Base-by-base conservation (phyloP, 2,797 vertebrate genomes). In the Ispidina lecontei region DNA sequence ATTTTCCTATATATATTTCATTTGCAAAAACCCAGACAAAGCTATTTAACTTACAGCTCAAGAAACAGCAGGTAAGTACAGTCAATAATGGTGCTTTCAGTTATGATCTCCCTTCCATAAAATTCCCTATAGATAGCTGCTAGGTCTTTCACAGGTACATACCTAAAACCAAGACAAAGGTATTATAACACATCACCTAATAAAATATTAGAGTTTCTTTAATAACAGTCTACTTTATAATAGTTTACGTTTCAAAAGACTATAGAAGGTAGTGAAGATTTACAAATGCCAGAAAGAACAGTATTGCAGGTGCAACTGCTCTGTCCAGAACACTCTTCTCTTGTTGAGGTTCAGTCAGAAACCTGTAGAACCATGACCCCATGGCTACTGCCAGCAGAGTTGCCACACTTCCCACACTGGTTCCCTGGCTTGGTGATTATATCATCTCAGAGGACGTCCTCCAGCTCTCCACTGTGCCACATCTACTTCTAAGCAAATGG, bases 111-210 rank as follows among this genome's bases (percentile, higher is more conserved):
- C 46, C 35, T 88, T 58, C 97, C 97, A 67, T 98, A 98, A 59
- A 97, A 97, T 33, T 97, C 94, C 72, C 96, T 74, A 55, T 98
- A 98, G 84, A 98, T 98, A 71, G 93, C 96, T 90, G 97, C 70
- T 29, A 98, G 95, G 70, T 98, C 98, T 94, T 97, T 96, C 33
- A 96, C 91, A 16, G 98, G 98, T 37, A 98, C 94, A 26, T 98
- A 98, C 98, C 98, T 98, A 69, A 82, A 91, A 90, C 2, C 46
- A 83, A 51, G 54, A 73, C 2, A 1, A 59, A 71, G 10, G 5
- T 44, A 52, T 83, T 69, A 18, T 8, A 71, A 55, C 8, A 43
- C 4, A 59, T 78, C 58, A 83, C 17, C 19, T 3, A 22, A 67
- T 10, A 64, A 64, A 74, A 59, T 9, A 73, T 6, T 46, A 75